phyloP scores from a whole-genome alignment of 2,888 invertebrate genomes.

The Stramonita haemastoma region DNA sequence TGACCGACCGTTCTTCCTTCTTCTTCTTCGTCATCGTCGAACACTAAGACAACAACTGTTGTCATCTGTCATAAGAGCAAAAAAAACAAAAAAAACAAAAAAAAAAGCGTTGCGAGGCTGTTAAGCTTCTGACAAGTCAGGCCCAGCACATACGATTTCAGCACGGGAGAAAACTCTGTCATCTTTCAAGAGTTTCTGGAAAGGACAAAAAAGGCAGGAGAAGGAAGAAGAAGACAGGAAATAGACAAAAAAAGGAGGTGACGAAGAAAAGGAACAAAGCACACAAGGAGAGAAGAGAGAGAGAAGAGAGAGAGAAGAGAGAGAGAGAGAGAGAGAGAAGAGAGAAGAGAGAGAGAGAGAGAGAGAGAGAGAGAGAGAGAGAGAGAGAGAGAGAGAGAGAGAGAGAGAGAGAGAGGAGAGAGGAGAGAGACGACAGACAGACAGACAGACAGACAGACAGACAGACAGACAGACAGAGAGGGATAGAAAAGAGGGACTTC shows the following conservation, averaged over 20 bases:
- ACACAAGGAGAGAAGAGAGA: not conserved
- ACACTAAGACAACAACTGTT: no score
- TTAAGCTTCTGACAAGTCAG: no score
- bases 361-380: not conserved
- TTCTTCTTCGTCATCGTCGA: no score
- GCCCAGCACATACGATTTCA: no score
- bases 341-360: slow-evolving; percentile 24
- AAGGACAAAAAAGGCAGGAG: not conserved
- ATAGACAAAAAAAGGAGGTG: not conserved
- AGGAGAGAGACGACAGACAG: not conserved
- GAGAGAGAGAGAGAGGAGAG: slow-evolving; percentile 7
- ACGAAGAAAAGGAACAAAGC: not conserved
- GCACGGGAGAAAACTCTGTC: no score
- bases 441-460: not conserved
- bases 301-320: not conserved
- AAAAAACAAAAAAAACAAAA: no score
- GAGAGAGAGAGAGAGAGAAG: not conserved
- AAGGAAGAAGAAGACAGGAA: not conserved
- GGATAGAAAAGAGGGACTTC: not conserved
- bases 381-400: not conserved
- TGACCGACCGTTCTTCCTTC: no score
- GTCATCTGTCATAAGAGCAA: no score
- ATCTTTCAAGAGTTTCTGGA: not conserved
- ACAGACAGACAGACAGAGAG: not conserved
- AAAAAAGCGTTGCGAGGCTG: no score